A percentile compares a stretch with the other conserved stretches of the same genome.
Conservation (phyloP, 2,113 vertebrate genomes). For the Grus americana region DNA sequence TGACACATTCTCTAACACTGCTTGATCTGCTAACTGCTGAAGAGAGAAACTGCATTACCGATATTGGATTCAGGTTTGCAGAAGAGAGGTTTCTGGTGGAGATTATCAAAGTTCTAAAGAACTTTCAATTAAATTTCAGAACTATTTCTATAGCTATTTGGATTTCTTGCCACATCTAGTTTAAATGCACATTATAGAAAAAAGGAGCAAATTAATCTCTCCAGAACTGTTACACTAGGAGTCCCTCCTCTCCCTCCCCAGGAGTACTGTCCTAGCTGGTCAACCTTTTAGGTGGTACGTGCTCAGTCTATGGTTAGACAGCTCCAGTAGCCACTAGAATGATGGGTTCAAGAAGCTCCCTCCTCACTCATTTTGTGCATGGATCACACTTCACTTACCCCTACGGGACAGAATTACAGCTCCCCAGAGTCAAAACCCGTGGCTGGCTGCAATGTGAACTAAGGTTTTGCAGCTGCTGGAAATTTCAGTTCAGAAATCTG, state of each 20-base stretch:
- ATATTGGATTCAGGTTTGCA: background rate
- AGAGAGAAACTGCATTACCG: background rate
- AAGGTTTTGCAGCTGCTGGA: background rate
- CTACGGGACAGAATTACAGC: background rate
- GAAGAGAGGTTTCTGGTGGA: background rate
- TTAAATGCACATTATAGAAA: background rate
- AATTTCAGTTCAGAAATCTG: background rate
- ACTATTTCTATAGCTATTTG: background rate
- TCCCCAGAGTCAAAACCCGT: background rate
- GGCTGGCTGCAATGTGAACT: background rate
- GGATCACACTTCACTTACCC: background rate
- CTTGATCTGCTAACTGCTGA: background rate
- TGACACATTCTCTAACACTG: background rate
- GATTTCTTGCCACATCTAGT: background rate
- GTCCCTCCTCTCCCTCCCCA: background rate
- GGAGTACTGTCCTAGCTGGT: accelerated
- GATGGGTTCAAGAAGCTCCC: background rate
- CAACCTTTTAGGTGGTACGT: background rate
- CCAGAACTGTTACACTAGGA: background rate
- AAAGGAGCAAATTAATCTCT: background rate
- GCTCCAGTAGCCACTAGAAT: background rate
- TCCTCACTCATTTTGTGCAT: background rate
- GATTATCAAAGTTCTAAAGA: background rate
- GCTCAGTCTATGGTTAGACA: background rate
- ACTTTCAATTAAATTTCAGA: background rate